Evolutionary conservation across 1,140 invertebrate species (phyloP), one percentile per base, ranked within the genome.

Genomic region (Neodiprion fabricii): DNA sequence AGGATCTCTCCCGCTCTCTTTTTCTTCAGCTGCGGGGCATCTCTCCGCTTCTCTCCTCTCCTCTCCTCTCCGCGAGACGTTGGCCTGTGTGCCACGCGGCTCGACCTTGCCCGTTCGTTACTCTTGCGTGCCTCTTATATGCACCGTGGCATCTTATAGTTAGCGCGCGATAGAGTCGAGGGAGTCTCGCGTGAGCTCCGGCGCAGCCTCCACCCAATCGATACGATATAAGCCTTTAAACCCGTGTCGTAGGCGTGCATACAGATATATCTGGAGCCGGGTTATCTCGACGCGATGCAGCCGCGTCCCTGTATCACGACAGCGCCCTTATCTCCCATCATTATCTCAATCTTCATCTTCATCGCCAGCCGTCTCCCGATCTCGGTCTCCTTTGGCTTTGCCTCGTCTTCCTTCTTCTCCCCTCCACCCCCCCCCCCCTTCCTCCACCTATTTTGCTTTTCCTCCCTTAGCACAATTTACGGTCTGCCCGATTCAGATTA

Each of bases 51-150:
- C 61, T 65, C 61, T 14, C 17, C 61, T 65, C 61, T 17, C 12
- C 76, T 7, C 61, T 70, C 71, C 74, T 74, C 67, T 79, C 76
- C 80, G 78, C 84, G 83, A 87, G 86, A 87, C 86, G 86, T 88
- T 88, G 85, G 85, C 85, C 85, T 88, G 14, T 61, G 28, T 40
- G 28, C 28, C 28, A 87, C 86, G 85, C 85, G 83, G 79, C 82
- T 86, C 86, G 86, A 86, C 86, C 86, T 88, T 87, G 86, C 86
- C 85, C 87, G 86, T 88, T 87, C 86, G 85, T 88, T 88, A 86
- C 86, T 86, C 86, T 86, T 85, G 53, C 53, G n/a, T 61, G 53
- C 53, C n/a, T 61, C 53, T 12, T 14, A 61, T 61, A 61, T 61
- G 53, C 53, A 61, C n/a, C 53, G 53, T 61, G n/a, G 11, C n/a